These are phyloP conservation scores for Cassiopea andromeda DNA, from an alignment of 30 jellyfish, hydroid and myxozoan genomes.

Conservation along the genomic window DNA sequence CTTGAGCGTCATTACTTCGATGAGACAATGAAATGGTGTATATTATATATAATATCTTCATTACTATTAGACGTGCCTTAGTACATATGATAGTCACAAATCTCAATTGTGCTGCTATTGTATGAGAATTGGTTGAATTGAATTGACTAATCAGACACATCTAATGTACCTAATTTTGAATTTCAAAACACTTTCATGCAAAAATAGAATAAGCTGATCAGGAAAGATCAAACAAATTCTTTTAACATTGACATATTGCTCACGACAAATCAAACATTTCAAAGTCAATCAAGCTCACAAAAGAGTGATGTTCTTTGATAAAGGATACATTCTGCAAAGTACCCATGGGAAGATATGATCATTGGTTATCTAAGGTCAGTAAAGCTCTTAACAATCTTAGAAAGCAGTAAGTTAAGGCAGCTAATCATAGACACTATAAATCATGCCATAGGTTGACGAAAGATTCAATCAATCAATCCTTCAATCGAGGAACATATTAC, in stretches of 20 bases:
- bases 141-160: neutral
- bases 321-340: conserved; percentile 24
- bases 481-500: neutral
- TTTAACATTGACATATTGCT: conserved; percentile 63
- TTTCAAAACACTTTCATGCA: conserved; percentile 50
- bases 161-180: neutral
- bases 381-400: conserved; percentile 35
- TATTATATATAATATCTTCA: neutral
- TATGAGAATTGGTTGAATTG: neutral
- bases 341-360: conserved; percentile 42
- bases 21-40: conserved; percentile 11
- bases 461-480: neutral
- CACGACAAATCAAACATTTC: conserved; percentile 62
- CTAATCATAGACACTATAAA: neutral
- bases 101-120: conserved; percentile 5
- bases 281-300: conserved; percentile 21
- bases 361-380: conserved; percentile 19
- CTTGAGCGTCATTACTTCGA: conserved; percentile 21
- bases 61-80: neutral
- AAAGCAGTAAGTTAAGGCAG: neutral
- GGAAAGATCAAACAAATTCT: conserved; percentile 74
- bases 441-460: neutral
- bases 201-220: conserved; percentile 68
- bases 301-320: conserved; percentile 14
- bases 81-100: neutral